phyloP scores from a whole-genome alignment of 2,888 invertebrate species.

The Melinopterus prodromus region DNA sequence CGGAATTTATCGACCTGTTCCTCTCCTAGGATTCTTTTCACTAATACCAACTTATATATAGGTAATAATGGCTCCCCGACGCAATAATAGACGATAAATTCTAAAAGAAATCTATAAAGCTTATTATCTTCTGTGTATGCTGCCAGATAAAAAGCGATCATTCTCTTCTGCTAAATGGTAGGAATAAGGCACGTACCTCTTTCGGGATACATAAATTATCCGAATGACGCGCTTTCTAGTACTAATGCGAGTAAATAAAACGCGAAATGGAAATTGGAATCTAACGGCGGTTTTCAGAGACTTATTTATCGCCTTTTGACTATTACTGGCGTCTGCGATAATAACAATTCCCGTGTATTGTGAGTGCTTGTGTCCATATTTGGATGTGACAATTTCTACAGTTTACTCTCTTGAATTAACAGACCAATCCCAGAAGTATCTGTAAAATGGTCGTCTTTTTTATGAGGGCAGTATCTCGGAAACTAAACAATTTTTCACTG shows the following conservation, averaged over 20 bases:
- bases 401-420: no score
- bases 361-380: background rate
- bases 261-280: no score
- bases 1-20: background rate
- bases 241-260: no score
- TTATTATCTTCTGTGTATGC: background rate
- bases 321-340: background rate
- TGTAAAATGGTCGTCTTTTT: constrained; percentile 4
- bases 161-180: no score
- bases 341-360: background rate
- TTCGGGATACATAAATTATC: no score
- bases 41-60: background rate
- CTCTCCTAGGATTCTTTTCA: background rate
- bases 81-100: background rate
- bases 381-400: no score
- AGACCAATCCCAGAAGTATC: no score
- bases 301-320: background rate
- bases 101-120: background rate
- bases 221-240: no score
- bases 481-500: no score
- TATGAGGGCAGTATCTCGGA: constrained; percentile 13
- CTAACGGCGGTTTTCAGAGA: no score
- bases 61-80: background rate
- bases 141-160: background rate
- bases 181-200: no score